A percentile compares a stretch with the other conserved stretches of the same genome.
Conservation (phyloP, 2,888 invertebrate species). For the Chaitophorus viminalis region DNA sequence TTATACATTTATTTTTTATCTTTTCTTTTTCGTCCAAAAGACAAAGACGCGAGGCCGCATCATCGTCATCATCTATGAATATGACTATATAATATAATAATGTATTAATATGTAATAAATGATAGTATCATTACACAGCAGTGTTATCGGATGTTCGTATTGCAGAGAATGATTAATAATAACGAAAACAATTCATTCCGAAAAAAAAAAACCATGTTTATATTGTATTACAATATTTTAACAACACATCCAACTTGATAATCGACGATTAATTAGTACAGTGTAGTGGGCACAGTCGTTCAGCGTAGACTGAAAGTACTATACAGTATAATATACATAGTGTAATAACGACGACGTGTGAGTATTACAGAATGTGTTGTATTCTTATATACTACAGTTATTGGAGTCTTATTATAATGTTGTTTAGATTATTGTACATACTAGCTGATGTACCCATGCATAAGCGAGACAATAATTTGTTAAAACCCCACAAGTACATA, state of each 20-base stretch:
- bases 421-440: too few species aligned
- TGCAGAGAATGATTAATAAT: background rate
- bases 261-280: background rate
- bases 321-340: background rate
- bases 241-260: background rate
- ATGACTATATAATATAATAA: too few species aligned
- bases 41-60: slow-evolving; percentile 17
- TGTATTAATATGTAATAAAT: background rate
- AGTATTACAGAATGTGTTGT: background rate
- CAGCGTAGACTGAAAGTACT: too few species aligned
- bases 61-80: background rate
- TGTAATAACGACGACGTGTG: background rate
- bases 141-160: background rate
- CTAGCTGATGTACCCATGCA: too few species aligned
- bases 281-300: background rate
- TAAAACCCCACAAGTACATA: too few species aligned
- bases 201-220: background rate
- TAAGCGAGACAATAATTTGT: too few species aligned
- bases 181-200: too few species aligned
- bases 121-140: too few species aligned
- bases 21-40: slow-evolving; percentile 27
- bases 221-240: too few species aligned
- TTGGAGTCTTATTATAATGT: background rate
- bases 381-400: background rate
- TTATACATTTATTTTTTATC: background rate